A percentile compares a stretch with the other conserved stretches of the same genome.
These are phyloP conservation scores for Epinephelus awoara DNA, from an alignment of 2,797 vertebrate species.

Conservation along the genomic window DNA sequence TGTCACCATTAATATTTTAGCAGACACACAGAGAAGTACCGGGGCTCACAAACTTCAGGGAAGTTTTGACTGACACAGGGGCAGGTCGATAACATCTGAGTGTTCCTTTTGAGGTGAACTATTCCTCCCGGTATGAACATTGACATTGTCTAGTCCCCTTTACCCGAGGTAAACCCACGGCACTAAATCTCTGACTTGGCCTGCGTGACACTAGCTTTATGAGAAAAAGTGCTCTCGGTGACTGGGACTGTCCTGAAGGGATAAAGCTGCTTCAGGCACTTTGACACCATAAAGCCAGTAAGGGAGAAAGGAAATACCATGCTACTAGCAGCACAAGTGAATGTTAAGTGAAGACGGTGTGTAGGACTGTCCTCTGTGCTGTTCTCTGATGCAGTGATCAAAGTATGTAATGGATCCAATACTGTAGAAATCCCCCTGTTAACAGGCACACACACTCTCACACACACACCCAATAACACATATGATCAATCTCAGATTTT, in stretches of 20 bases:
- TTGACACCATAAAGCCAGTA: conserved; percentile 57
- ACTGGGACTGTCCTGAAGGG: conserved; percentile 53
- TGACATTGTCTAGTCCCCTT: conserved; percentile 24
- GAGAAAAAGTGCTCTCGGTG: conserved; percentile 36
- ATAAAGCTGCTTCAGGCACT: conserved; percentile 78
- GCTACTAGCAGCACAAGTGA: conserved; percentile 42
- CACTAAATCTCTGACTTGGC: conserved; percentile 41
- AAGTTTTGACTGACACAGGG: conserved; percentile 10
- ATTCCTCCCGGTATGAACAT: conserved; percentile 20
- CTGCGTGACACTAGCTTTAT: conserved; percentile 33
- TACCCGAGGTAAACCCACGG: not conserved
- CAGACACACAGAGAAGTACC: not conserved
- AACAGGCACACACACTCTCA: conserved; percentile 29
- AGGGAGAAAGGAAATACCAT: conserved; percentile 32
- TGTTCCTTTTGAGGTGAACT: conserved; percentile 14
- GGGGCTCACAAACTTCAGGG: conserved; percentile 1
- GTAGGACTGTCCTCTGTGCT: conserved; percentile 19
- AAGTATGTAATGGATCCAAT: conserved; percentile 38
- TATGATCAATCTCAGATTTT: conserved; percentile 55
- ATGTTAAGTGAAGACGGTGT: conserved; percentile 50
- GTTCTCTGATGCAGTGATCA: conserved; percentile 48
- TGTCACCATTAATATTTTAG: not conserved
- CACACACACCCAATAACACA: conserved; percentile 38
- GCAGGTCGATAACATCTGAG: not conserved
- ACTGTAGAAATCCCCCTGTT: conserved; percentile 42